Evolutionary conservation across 2,888 invertebrate species (phyloP).

Genomic region (Caenorhabditis panamensis): DNA sequence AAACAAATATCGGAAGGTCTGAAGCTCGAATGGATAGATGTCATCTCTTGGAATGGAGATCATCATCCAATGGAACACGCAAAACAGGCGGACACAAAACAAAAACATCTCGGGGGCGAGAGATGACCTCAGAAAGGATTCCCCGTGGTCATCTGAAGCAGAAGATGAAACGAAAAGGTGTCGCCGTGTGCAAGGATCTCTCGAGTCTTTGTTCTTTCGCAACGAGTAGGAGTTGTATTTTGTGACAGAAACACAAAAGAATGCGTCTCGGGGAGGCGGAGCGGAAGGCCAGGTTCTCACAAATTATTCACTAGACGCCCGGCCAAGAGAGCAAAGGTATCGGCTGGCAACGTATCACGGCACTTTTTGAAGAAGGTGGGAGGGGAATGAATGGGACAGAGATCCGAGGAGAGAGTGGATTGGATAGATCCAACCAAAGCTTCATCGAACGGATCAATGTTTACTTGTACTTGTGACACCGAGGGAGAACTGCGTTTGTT

Average conservation of each 20-base stretch:
- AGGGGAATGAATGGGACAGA: not conserved
- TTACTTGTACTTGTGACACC: too few species aligned
- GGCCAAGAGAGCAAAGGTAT: conserved; percentile 31
- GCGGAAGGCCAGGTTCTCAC: conserved; percentile 37
- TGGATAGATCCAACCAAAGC: too few species aligned
- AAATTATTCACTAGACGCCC: conserved; percentile 40
- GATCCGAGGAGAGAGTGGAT: not conserved
- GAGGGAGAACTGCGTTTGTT: too few species aligned
- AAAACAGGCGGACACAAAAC: not conserved
- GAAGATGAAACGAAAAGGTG: too few species aligned
- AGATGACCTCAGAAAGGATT: not conserved
- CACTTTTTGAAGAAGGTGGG: not conserved
- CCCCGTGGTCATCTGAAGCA: too few species aligned
- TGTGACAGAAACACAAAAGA: conserved; percentile 19
- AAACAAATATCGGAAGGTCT: not conserved
- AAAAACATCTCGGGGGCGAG: not conserved
- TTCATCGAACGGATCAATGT: too few species aligned
- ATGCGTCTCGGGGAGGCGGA: not conserved
- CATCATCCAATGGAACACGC: too few species aligned
- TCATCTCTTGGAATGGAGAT: not conserved
- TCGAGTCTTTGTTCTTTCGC: conserved; percentile 1
- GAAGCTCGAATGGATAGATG: not conserved
- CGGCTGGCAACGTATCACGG: conserved; percentile 22
- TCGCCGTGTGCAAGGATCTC: not conserved
- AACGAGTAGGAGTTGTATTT: conserved; percentile 33